Base-by-base conservation (phyloP, 2,797 vertebrate species). In the Euthynnus affinis region DNA sequence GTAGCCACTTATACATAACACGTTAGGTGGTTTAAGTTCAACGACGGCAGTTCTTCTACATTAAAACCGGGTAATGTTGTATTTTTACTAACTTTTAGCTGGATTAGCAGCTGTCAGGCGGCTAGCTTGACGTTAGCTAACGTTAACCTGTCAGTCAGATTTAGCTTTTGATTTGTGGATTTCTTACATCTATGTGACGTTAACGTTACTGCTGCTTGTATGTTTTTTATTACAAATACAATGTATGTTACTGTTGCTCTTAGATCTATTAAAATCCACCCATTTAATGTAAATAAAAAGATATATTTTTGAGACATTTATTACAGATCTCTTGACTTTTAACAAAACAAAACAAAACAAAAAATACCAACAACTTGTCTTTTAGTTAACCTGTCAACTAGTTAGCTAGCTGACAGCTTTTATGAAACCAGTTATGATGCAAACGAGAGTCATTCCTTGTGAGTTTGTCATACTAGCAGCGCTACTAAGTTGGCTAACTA, bases 71-170 rank as follows among this genome's bases (percentile, higher is more conserved):
- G 7, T 37, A n/a, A n/a, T 9, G 12, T n/a, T 20, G 40, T 37
- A 52, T 34, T 2, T 42, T 23, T 51, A 70, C 57, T 71, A 75
- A 74, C 34, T 46, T n/a, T 4, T 53, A 29, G 71, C 29, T 60
- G 56, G 40, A 56, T 46, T 59, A 78, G 64, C 56, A n/a, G 34
- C 7, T 63, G 13, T 22, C 22, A 20, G 27, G 22, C 6, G 13
- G 32, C 44, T 60, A 74, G 22, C 52, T 52, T n/a, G 6, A 42
- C 15, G 17, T 40, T 29, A 59, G 40, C 44, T 59, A 25, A 46
- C 6, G 40, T 37, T 59, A 25, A 46, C 6, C 5, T 27, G 6
- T n/a, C 20, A 32, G 27, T 46, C 9, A 60, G 5, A n/a, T 59
- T 6, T 56, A 20, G 22, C 27, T 59, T 34, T 14, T 22, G 6